These are phyloP conservation scores for Tiphia femorata DNA, from an alignment of 2,888 invertebrate species.

Conservation along the genomic window DNA sequence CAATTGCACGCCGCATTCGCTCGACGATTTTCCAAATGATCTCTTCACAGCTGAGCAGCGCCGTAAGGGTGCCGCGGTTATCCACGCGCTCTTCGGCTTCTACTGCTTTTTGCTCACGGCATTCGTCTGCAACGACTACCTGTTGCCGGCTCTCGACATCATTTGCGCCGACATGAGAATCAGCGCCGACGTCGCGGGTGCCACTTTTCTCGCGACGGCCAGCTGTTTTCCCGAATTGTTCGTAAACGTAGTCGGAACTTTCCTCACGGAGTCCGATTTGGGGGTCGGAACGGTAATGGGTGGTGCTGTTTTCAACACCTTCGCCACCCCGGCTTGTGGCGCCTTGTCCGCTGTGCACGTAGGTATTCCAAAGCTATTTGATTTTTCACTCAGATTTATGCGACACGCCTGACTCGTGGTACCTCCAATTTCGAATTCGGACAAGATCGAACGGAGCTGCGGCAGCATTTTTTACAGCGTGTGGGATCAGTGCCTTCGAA, in stretches of 20 bases:
- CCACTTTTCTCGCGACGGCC: conserved; percentile 96
- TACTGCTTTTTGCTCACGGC: conserved; percentile 90
- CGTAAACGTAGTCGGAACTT: conserved; percentile 90
- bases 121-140: conserved; percentile 91
- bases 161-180: conserved; percentile 86
- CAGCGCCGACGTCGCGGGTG: conserved; percentile 92
- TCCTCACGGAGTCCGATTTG: conserved; percentile 85
- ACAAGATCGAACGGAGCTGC: no score
- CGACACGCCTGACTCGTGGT: no score
- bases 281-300: conserved; percentile 91
- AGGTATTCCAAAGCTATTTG: conserved; percentile 49
- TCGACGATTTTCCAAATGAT: conserved; percentile 72
- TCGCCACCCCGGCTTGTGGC: conserved; percentile 87
- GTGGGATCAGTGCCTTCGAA: no score
- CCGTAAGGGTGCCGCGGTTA: conserved; percentile 80
- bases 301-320: conserved; percentile 87
- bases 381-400: no score
- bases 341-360: conserved; percentile 82
- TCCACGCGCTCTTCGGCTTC: conserved; percentile 82
- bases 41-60: conserved; percentile 77
- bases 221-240: conserved; percentile 96
- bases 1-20: conserved; percentile 62
- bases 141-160: conserved; percentile 89
- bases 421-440: no score
- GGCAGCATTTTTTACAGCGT: no score